Evolutionary conservation across 2,113 vertebrate genomes (phyloP).

Genomic region (Sialia sialis): DNA sequence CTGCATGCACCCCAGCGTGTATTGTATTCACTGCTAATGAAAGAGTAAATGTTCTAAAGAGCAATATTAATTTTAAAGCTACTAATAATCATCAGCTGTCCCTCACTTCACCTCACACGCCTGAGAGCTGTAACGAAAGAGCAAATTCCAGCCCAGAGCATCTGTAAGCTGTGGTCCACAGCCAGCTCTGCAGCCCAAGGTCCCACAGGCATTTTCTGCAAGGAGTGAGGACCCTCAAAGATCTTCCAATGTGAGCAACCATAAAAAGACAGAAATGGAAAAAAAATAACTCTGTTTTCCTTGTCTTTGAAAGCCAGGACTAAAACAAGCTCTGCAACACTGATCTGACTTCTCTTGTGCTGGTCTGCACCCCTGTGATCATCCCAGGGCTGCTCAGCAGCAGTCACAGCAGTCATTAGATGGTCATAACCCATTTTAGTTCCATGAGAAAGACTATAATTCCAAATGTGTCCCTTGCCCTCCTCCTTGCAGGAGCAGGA

Average conservation of each 20-base stretch:
- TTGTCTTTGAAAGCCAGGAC: background rate
- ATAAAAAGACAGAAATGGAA: background rate
- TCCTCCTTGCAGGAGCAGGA: background rate
- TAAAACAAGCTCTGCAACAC: background rate
- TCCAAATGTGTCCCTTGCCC: background rate
- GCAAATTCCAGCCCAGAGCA: background rate
- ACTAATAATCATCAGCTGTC: background rate
- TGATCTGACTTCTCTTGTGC: background rate
- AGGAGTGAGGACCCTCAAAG: background rate
- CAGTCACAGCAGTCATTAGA: background rate
- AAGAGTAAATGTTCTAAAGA: background rate
- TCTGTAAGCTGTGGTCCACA: background rate
- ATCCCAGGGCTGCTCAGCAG: background rate
- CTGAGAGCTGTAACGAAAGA: background rate
- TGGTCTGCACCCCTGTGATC: background rate
- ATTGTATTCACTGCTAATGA: background rate
- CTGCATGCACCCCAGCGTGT: background rate
- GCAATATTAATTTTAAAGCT: constrained; percentile 36
- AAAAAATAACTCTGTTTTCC: background rate
- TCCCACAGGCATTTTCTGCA: background rate
- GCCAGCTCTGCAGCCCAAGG: background rate
- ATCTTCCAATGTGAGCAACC: background rate
- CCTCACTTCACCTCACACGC: background rate
- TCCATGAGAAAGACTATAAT: background rate
- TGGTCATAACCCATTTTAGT: background rate